Evolutionary conservation across 2,888 invertebrate genomes (phyloP).

Genomic region (Pollenia griseotomentosa): DNA sequence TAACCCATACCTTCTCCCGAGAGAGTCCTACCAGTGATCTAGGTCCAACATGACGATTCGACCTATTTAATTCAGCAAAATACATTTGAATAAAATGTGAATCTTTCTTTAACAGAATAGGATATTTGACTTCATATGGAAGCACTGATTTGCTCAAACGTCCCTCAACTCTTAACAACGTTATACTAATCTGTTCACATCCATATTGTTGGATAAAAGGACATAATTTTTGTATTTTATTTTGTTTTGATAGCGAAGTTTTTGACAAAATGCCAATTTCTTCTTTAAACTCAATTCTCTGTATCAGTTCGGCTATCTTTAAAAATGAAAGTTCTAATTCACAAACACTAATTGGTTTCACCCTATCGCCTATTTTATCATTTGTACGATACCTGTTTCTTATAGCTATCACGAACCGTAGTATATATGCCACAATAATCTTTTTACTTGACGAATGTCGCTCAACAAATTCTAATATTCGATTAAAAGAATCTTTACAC

Average conservation of each 20-base stretch:
- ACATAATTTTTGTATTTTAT: not conserved
- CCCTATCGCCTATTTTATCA: not conserved
- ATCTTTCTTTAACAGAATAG: not conserved
- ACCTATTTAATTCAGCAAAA: too few relatives aligned
- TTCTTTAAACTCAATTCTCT: not conserved
- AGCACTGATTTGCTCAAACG: constrained; percentile 22
- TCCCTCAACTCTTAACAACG: constrained; percentile 11
- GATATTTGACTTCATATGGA: constrained; percentile 31
- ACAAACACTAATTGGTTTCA: not conserved
- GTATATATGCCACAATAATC: constrained; percentile 12
- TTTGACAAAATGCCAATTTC: not conserved
- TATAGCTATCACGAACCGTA: not conserved
- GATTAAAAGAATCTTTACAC: not conserved
- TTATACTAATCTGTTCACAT: not conserved
- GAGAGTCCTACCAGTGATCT: too few relatives aligned
- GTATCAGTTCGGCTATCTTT: constrained; percentile 7
- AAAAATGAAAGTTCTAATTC: constrained; percentile 3
- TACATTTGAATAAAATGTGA: too few relatives aligned
- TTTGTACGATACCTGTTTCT: not conserved
- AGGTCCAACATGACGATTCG: too few relatives aligned
- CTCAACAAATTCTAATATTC: not conserved
- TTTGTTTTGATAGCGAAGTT: not conserved
- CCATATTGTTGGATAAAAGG: not conserved
- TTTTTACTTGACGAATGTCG: not conserved
- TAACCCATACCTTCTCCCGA: too few relatives aligned